Evolutionary conservation across 2,888 invertebrate genomes (phyloP).

Genomic region (Hedya salicella): DNA sequence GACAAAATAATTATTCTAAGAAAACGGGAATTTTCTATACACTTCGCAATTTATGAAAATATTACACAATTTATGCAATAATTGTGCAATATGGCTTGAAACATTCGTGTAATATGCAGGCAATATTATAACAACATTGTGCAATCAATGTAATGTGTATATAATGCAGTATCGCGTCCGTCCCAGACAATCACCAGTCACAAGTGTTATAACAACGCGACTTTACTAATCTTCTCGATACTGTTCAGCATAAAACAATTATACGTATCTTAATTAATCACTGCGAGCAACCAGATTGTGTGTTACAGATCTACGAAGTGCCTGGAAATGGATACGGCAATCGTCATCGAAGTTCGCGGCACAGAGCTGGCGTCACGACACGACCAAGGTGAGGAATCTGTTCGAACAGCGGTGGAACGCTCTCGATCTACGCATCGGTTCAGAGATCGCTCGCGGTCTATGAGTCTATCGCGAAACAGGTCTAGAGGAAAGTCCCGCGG

Average conservation of each 20-base stretch:
- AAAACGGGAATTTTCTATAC: not conserved
- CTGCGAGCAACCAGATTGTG: conserved; percentile 16
- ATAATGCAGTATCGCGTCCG: not conserved
- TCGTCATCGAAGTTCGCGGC: conserved; percentile 18
- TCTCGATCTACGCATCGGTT: conserved; percentile 9
- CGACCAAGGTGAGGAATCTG: conserved; percentile 25
- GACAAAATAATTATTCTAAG: conserved; percentile 9
- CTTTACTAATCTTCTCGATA: not conserved
- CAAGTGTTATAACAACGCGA: not conserved
- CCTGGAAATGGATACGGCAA: conserved; percentile 19
- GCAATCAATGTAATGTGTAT: conserved; percentile 39
- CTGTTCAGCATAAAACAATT: not conserved
- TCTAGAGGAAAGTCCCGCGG: conserved; percentile 26
- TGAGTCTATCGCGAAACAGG: conserved; percentile 18
- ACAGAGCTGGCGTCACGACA: conserved; percentile 3
- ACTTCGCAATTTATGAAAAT: conserved; percentile 35
- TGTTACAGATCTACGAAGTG: conserved; percentile 21
- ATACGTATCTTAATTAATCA: not conserved
- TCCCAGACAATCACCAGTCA: not conserved
- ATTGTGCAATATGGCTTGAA: conserved; percentile 38
- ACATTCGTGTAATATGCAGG: conserved; percentile 40
- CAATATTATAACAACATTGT: conserved; percentile 43
- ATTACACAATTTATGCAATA: conserved; percentile 32
- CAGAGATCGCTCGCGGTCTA: conserved; percentile 17
- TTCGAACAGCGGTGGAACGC: conserved; percentile 1